Percentiles rank a stretch among this genome's conserved stretches.
phyloP scores from a whole-genome alignment of 2,888 invertebrate genomes.

The Cheilosia impressa region DNA sequence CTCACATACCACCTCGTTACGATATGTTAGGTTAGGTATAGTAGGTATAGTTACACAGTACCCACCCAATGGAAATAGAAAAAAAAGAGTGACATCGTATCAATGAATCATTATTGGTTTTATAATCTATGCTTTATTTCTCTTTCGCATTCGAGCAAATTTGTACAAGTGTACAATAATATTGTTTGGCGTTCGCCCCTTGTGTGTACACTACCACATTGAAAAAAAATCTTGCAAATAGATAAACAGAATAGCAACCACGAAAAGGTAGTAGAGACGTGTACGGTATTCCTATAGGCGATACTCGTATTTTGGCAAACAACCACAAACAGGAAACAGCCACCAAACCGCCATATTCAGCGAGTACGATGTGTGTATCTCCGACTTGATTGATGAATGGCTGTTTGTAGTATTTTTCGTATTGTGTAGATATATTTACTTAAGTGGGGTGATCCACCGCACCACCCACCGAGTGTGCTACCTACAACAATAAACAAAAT shows the following conservation, averaged over 20 bases:
- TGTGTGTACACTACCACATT: conserved; percentile 12
- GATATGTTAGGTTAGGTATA: conserved; percentile 13
- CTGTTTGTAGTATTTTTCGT: conserved; percentile 54
- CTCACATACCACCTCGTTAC: conserved; percentile 47
- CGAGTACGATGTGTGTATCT: conserved; percentile 27
- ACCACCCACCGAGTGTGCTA: conserved; percentile 43
- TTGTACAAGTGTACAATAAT: conserved; percentile 25
- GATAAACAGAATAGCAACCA: conserved; percentile 34
- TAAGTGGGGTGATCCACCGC: conserved; percentile 55
- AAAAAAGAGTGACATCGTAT: conserved; percentile 26
- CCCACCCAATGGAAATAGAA: neutral
- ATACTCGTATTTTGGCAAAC: conserved; percentile 58
- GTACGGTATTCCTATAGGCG: conserved; percentile 1
- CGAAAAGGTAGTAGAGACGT: conserved; percentile 4
- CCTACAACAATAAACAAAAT: conserved; percentile 28
- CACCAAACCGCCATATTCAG: conserved; percentile 34
- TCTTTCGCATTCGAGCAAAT: conserved; percentile 17
- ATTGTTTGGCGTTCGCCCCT: conserved; percentile 16
- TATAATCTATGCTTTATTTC: neutral
- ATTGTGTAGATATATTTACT: conserved; percentile 34
- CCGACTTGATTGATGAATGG: conserved; percentile 65
- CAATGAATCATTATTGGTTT: conserved; percentile 66
- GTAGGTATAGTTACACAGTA: neutral
- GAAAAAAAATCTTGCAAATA: conserved; percentile 21
- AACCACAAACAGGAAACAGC: conserved; percentile 70